A percentile compares a stretch with the other conserved stretches of the same genome.
Evolutionary conservation across 2,113 vertebrate species (phyloP).

Genomic region (Misgurnus mizolepis): DNA sequence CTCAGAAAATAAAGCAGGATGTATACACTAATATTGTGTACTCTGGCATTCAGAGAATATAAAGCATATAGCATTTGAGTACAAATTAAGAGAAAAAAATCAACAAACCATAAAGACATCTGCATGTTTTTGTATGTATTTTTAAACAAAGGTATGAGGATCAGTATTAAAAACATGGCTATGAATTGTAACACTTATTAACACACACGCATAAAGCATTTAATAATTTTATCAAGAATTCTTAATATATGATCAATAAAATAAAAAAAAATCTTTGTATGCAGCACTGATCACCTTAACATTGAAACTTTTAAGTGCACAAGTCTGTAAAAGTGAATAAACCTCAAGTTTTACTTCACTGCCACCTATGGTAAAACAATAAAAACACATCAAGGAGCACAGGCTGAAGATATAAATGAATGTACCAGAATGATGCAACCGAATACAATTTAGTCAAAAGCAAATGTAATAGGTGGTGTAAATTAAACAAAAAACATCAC

Average conservation of each 20-base stretch:
- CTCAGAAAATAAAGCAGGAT: not conserved
- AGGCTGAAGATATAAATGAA: not conserved
- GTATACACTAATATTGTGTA: not conserved
- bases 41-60: constrained; percentile 21
- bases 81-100: constrained; percentile 19
- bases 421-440: not conserved
- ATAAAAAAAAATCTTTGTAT: constrained; percentile 11
- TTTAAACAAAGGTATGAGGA: not conserved
- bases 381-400: constrained; percentile 1
- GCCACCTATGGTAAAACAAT: constrained; percentile 52
- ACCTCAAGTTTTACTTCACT: constrained; percentile 47
- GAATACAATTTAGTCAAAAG: not conserved
- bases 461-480: constrained; percentile 10
- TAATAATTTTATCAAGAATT: not conserved
- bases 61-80: constrained; percentile 29
- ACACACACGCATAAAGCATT: constrained; percentile 1
- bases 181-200: not conserved
- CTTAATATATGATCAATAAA: constrained; percentile 23
- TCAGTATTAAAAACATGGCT: not conserved
- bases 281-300: constrained; percentile 15
- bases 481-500: not conserved
- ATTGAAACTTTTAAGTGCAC: constrained; percentile 35
- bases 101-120: not conserved
- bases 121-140: not conserved
- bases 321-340: constrained; percentile 27